These are phyloP conservation scores for Macquaria ambigua DNA, from an alignment of 2,113 vertebrate species.

Conservation along the genomic window DNA sequence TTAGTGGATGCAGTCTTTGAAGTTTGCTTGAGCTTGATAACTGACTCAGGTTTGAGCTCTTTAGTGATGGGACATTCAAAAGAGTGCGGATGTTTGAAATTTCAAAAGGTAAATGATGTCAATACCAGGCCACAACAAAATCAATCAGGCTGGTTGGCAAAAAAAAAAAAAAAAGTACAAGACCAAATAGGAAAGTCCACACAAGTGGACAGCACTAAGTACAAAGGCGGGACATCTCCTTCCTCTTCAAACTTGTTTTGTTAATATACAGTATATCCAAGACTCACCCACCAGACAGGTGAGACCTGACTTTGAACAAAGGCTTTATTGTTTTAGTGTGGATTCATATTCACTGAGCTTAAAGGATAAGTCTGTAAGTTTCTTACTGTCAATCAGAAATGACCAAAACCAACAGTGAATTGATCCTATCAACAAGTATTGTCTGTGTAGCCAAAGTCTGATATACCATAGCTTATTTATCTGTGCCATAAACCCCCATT, in stretches of 20 bases:
- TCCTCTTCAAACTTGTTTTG: background rate
- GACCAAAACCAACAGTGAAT: background rate
- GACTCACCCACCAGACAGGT: background rate
- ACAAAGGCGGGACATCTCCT: background rate
- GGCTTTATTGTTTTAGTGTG: background rate
- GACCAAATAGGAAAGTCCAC: background rate
- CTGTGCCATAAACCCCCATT: background rate
- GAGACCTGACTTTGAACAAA: background rate
- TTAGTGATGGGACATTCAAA: conserved; percentile 49
- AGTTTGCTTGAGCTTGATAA: conserved; percentile 61
- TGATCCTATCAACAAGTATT: background rate
- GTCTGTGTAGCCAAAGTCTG: background rate
- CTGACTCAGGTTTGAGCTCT: conserved; percentile 46
- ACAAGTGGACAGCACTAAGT: background rate
- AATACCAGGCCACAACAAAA: conserved; percentile 16
- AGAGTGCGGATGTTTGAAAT: conserved; percentile 51
- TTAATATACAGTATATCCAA: background rate
- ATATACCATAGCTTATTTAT: too few species aligned
- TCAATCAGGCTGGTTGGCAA: conserved; percentile 8
- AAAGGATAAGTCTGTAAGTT: background rate
- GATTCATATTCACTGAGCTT: background rate
- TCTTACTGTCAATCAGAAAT: background rate
- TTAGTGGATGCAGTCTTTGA: conserved; percentile 46
- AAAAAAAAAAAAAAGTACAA: background rate
- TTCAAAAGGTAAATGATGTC: conserved; percentile 55